Percentiles rank a stretch among this genome's conserved stretches.
Evolutionary conservation across 2,888 invertebrate genomes (phyloP).

Genomic region (Hyposoter dolosus): DNA sequence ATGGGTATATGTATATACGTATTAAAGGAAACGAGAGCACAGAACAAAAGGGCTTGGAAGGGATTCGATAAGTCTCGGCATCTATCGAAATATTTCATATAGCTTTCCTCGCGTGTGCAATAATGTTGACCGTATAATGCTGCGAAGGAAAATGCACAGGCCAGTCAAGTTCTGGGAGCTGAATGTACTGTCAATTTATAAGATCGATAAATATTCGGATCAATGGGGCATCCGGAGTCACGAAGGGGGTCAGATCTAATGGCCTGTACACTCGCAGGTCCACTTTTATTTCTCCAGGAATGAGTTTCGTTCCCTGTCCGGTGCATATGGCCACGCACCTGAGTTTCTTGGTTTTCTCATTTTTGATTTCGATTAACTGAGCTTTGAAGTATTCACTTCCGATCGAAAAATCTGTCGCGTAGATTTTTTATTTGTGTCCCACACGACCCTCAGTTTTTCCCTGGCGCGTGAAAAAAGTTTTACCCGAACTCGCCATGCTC

Average conservation of each 20-base stretch:
- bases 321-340: conserved; percentile 26
- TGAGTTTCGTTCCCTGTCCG: conserved; percentile 39
- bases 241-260: conserved; percentile 46
- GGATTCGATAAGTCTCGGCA: conserved; percentile 19
- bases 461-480: no score
- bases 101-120: conserved; percentile 14
- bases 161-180: conserved; percentile 2
- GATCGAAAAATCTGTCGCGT: no score
- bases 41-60: conserved; percentile 24
- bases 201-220: conserved; percentile 64
- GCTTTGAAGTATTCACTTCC: no score
- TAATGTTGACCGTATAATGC: conserved; percentile 10
- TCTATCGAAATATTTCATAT: conserved; percentile 60
- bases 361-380: no score
- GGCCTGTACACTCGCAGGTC: conserved; percentile 17
- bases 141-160: conserved; percentile 14
- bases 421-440: no score
- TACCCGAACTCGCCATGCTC: conserved; percentile 24
- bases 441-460: no score
- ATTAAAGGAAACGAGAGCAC: background rate
- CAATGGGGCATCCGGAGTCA: conserved; percentile 42
- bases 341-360: background rate
- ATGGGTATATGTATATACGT: background rate
- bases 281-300: conserved; percentile 49
- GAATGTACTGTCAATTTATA: conserved; percentile 54